phyloP scores from a whole-genome alignment of 2,113 vertebrate species.

The Camelus dromedarius region DNA sequence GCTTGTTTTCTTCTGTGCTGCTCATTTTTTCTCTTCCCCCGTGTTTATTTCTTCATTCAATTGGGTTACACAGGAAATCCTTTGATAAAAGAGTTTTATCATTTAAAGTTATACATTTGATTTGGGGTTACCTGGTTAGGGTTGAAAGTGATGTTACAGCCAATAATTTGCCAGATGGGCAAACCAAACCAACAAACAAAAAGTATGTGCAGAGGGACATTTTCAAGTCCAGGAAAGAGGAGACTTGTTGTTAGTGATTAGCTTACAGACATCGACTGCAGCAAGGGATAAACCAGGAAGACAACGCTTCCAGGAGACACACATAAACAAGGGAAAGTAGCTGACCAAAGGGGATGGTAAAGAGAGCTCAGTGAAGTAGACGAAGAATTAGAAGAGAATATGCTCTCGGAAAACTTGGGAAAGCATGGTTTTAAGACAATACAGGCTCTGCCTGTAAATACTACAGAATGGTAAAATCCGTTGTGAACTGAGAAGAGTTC shows the following conservation, averaged over 20 bases:
- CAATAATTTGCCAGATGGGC: not conserved
- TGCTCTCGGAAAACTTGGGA: not conserved
- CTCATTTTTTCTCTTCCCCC: not conserved
- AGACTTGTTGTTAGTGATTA: not conserved
- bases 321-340: not conserved
- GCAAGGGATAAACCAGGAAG: not conserved
- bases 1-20: not conserved
- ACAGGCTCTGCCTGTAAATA: not conserved
- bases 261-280: not conserved
- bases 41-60: not conserved
- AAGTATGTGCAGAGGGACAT: not conserved
- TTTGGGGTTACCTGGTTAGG: not conserved
- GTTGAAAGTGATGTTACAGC: not conserved
- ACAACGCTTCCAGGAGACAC: not conserved
- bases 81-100: not conserved
- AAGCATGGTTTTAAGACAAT: not conserved
- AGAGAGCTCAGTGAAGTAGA: not conserved
- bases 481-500: not conserved
- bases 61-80: not conserved
- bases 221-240: not conserved
- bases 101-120: not conserved
- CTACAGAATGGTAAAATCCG: not conserved
- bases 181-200: not conserved
- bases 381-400: not conserved
- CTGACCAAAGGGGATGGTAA: not conserved